A percentile compares a stretch with the other conserved stretches of the same genome.
Conservation (phyloP, 2,797 vertebrate species). For the Kryptolebias ocellatus region DNA sequence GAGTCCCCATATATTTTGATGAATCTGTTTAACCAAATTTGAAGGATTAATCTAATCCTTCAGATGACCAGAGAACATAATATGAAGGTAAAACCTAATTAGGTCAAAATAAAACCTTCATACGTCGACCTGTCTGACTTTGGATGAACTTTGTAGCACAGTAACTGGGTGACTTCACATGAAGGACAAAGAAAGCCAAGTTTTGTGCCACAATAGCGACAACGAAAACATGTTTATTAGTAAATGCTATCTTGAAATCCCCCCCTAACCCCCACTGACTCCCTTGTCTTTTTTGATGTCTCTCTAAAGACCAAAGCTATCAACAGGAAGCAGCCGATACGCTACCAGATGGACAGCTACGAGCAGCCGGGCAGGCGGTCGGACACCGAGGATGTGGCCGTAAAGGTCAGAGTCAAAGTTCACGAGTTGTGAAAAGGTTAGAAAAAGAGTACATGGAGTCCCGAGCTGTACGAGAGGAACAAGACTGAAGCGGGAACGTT, state of each 20-base stretch:
- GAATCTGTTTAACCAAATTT: no score
- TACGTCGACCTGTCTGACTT: no score
- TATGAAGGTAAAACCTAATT: no score
- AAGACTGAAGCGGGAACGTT: background rate
- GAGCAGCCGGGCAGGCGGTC: constrained; percentile 86
- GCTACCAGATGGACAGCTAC: constrained; percentile 91
- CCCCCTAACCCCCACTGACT: background rate
- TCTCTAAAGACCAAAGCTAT: constrained; percentile 88
- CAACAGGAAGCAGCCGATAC: constrained; percentile 93
- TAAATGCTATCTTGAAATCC: constrained; percentile 34
- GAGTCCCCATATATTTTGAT: no score
- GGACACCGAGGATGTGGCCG: constrained; percentile 90
- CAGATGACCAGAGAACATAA: no score
- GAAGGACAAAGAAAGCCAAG: constrained; percentile 1
- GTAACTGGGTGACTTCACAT: background rate
- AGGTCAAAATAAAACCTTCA: no score
- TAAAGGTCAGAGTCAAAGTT: constrained; percentile 86
- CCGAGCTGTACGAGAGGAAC: background rate
- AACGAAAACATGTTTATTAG: constrained; percentile 25
- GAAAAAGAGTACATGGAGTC: background rate
- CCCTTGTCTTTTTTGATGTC: constrained; percentile 12
- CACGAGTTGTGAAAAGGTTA: constrained; percentile 10
- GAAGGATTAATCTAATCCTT: no score
- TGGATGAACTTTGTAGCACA: background rate
- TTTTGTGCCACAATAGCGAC: background rate